Evolutionary conservation across 92 coral and sea anemone genomes (phyloP).

Genomic region (Parazoanthus swiftii): DNA sequence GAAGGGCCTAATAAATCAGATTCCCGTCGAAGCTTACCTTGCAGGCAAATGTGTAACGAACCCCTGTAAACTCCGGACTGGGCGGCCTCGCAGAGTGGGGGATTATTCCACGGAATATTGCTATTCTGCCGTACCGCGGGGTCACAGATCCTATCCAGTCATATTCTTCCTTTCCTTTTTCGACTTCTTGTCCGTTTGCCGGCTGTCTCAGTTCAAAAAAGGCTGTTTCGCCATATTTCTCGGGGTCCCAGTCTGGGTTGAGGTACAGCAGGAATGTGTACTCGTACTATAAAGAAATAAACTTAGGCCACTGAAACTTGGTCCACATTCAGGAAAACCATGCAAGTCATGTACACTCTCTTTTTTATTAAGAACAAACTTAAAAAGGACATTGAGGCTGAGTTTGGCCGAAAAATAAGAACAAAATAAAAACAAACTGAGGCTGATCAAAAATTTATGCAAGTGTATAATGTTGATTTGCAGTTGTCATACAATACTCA

Average conservation of each 20-base stretch:
- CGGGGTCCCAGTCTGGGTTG: slow-evolving; percentile 87
- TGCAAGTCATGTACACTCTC: too few relatives aligned
- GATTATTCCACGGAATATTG: slow-evolving; percentile 86
- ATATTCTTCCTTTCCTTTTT: slow-evolving; percentile 76
- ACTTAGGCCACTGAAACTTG: neutral
- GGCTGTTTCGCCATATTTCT: slow-evolving; percentile 90
- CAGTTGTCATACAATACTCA: too few relatives aligned
- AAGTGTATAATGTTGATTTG: too few relatives aligned
- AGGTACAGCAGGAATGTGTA: slow-evolving; percentile 90
- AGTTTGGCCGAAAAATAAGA: too few relatives aligned
- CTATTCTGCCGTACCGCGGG: slow-evolving; percentile 93
- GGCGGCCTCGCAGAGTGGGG: slow-evolving; percentile 99
- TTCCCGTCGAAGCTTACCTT: slow-evolving; percentile 57
- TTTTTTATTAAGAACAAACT: too few relatives aligned
- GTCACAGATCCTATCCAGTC: slow-evolving; percentile 87
- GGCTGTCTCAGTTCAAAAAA: slow-evolving; percentile 69
- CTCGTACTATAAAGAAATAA: slow-evolving; percentile 64
- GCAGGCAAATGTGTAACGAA: slow-evolving; percentile 92
- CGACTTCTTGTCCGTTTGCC: slow-evolving; percentile 61
- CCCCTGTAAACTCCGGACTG: slow-evolving; percentile 86
- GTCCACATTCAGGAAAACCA: neutral
- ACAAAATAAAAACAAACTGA: too few relatives aligned
- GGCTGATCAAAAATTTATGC: too few relatives aligned
- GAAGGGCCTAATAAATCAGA: too few relatives aligned
- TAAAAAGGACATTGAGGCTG: too few relatives aligned